Conservation (phyloP, 2,113 vertebrate genomes). For the Coreoperca whiteheadi region DNA sequence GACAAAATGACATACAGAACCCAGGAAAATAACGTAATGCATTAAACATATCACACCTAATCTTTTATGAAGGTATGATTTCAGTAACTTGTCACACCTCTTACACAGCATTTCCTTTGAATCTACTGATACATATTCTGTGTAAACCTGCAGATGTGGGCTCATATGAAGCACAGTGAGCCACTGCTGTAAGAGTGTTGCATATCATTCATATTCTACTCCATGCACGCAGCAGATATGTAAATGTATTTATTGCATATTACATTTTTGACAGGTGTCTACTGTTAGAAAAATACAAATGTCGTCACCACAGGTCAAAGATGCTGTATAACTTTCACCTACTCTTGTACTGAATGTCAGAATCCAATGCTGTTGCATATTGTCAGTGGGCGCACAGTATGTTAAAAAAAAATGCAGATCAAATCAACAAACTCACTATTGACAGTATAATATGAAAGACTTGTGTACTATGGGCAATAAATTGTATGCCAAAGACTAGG, state of each 20-base stretch:
- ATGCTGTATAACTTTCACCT: conserved; percentile 51
- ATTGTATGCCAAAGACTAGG: conserved; percentile 15
- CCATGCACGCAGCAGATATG: conserved; percentile 37
- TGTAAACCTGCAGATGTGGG: conserved; percentile 25
- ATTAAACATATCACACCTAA: conserved; percentile 67
- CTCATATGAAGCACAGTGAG: not conserved
- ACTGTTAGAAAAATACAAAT: conserved; percentile 54
- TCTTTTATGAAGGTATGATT: conserved; percentile 45
- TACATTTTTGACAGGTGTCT: conserved; percentile 65
- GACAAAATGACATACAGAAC: conserved; percentile 27
- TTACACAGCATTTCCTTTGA: conserved; percentile 54
- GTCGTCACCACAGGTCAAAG: conserved; percentile 49
- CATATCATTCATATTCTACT: conserved; percentile 20
- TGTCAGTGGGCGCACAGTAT: conserved; percentile 30
- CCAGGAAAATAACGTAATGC: conserved; percentile 43
- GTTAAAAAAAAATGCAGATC: conserved; percentile 17
- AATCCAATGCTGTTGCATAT: conserved; percentile 28
- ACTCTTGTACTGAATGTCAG: conserved; percentile 34
- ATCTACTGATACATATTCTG: conserved; percentile 27
- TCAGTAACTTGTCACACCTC: conserved; percentile 56
- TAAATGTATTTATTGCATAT: conserved; percentile 72
- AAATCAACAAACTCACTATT: conserved; percentile 29
- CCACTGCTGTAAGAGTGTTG: not conserved
- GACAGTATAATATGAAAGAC: conserved; percentile 56
- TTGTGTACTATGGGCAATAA: conserved; percentile 28